phyloP scores from a whole-genome alignment of 2,888 invertebrate species.

The Nomada lathburiana region DNA sequence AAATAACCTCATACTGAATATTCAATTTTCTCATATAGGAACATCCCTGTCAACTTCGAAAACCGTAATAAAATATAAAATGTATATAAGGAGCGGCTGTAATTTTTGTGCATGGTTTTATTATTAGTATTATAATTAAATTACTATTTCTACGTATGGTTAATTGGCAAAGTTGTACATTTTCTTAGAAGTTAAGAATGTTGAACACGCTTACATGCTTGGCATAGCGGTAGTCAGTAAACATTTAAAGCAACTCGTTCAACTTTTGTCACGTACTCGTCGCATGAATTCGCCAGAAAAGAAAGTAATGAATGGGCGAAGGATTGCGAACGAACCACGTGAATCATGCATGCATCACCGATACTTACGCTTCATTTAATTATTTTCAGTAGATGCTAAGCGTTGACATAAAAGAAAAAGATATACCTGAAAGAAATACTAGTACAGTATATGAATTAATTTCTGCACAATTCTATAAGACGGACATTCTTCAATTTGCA shows the following conservation, averaged over 20 bases:
- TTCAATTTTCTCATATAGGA: background rate
- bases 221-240: background rate
- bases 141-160: too few species aligned
- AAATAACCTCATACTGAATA: background rate
- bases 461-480: too few species aligned
- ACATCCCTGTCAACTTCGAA: background rate
- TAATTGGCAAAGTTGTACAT: too few species aligned
- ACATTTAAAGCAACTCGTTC: constrained; percentile 1
- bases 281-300: constrained; percentile 10
- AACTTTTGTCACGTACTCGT: constrained; percentile 11
- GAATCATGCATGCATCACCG: too few species aligned
- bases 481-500: too few species aligned
- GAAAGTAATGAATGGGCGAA: too few species aligned
- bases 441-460: too few species aligned
- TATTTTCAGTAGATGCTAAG: background rate
- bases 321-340: too few species aligned
- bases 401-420: background rate
- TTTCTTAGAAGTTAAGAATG: background rate
- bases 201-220: background rate
- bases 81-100: too few species aligned
- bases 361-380: background rate
- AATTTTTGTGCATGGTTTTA: too few species aligned
- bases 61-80: too few species aligned
- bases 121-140: too few species aligned
- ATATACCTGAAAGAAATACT: background rate